Evolutionary conservation across 2,113 vertebrate genomes (phyloP), one percentile per base, ranked within the genome.

Genomic region (Ivindomyrus marchei): DNA sequence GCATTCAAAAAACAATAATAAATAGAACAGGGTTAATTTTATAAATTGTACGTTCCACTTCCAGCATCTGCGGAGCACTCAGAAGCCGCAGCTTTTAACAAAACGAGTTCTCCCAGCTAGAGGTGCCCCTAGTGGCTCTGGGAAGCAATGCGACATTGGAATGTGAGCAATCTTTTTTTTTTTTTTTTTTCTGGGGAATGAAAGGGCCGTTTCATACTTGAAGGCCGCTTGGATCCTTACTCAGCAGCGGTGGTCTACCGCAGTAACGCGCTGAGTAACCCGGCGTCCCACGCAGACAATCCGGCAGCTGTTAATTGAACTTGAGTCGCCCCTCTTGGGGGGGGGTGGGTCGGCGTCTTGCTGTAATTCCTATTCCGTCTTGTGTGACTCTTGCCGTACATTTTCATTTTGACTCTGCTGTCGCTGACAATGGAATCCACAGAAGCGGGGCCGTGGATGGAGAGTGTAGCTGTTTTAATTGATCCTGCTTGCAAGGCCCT

Each of bases 241-340:
- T 88, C 87, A 66, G 52, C 87, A 88, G 36, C 1, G 85, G 56
- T 66, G 87, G 87, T 88, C 45, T 88, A 42, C 88, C 88, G 62
- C 53, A 62, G 86, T 19, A 36, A 53, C 0, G 1, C 46, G 31
- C 17, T 36, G 27, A 39, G 36, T 21, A 21, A 58, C 52, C 19
- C 87, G 2, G 17, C 21, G 87, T 88, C 52, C 53, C 21, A 27
- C 36, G 10, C 87, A 70, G 62, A 70, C 62, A 70, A 70, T 39
- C 53, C 39, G 87, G 10, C 56, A 88, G 39, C 87, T 88, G 52
- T 88, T 88, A 58, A 56, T 58, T 58, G 27, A 36, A 42, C 31
- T 45, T n/a, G 36, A 42, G 49, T 88, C 87, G 56, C n/a, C 24
- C 13, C 19, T 74, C 15, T 52, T 8, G 46, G 70, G 10, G 13